Evolutionary conservation across 1,140 invertebrate genomes (phyloP).

Genomic region (Musca domestica): DNA sequence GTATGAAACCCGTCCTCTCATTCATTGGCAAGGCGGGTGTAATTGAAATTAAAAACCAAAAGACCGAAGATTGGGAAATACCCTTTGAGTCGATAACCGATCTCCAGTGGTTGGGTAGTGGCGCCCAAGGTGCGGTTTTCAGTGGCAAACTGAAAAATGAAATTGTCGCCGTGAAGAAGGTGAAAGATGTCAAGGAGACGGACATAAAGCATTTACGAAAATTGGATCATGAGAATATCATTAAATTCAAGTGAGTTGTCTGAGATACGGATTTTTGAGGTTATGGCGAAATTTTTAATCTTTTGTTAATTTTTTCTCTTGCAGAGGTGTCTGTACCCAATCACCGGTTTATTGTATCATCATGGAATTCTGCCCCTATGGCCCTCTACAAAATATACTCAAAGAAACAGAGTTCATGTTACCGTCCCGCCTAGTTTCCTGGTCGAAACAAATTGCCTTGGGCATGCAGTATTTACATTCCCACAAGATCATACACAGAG

Average conservation of each 20-base stretch:
- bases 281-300: not conserved
- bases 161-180: constrained; percentile 95
- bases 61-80: constrained; percentile 87
- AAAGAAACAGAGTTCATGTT: constrained; percentile 77
- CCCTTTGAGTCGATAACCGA: constrained; percentile 90
- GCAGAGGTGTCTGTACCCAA: constrained; percentile 87
- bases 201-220: constrained; percentile 92
- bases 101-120: constrained; percentile 89
- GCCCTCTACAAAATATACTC: constrained; percentile 88
- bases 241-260: constrained; percentile 82
- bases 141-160: constrained; percentile 80
- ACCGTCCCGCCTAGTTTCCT: constrained; percentile 80
- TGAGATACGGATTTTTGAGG: not conserved
- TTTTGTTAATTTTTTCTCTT: constrained; percentile 15
- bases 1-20: constrained; percentile 79
- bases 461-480: constrained; percentile 96
- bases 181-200: constrained; percentile 88
- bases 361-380: constrained; percentile 97
- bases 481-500: constrained; percentile 96
- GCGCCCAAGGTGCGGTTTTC: constrained; percentile 95
- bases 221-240: constrained; percentile 95
- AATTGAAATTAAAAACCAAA: constrained; percentile 47
- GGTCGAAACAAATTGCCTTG: constrained; percentile 92
- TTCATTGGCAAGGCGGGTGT: constrained; percentile 75
- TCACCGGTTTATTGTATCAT: constrained; percentile 93